Evolutionary conservation across 1,140 invertebrate genomes (phyloP), one percentile per base, ranked within the genome.

Genomic region (Tenebrio molitor): DNA sequence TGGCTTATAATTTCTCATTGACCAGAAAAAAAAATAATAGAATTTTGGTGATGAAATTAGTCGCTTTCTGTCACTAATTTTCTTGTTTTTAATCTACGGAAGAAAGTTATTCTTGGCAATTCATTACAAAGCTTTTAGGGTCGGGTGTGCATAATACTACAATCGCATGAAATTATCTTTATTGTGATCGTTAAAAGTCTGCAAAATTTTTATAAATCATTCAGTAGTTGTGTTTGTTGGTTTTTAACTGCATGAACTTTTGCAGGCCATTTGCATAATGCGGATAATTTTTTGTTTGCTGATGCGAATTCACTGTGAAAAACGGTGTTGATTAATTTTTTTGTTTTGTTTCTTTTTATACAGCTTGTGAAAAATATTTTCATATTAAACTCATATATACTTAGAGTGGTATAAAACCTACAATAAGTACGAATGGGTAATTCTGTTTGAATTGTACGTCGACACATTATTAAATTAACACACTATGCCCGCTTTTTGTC

Each of bases 131-230:
- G 50, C 21, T 58, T 58, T 53, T 58, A 29, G 50, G 8, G n/a
- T n/a, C n/a, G n/a, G 29, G 7, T 23, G 14, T 58, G 50, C 50
- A 58, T 29, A n/a, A 39, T 58, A 58, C 25, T 25, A 23, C 23
- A 58, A 50, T 50, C 44, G 17, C 17, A 23, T 17, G 17, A 50
- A 58, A 33, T 29, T 58, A 58, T 58, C 50, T 58, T 33, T 33
- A 15, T 29, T 58, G 50, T 58, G 23, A 58, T 58, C 50, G 50
- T 58, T 58, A 58, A 29, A 58, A 58, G n/a, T 50, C 19, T 58
- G 50, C 50, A 58, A 58, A 58, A 58, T 58, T 12, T 12, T 15
- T 29, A 58, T 15, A 58, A 58, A 58, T 58, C 23, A 58, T 58
- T 29, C 12, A 25, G 8, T 23, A 19, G 44, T 23, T 41, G 29